These are phyloP conservation scores for Diploptera punctata DNA, from an alignment of 2,888 invertebrate species.

Conservation along the genomic window DNA sequence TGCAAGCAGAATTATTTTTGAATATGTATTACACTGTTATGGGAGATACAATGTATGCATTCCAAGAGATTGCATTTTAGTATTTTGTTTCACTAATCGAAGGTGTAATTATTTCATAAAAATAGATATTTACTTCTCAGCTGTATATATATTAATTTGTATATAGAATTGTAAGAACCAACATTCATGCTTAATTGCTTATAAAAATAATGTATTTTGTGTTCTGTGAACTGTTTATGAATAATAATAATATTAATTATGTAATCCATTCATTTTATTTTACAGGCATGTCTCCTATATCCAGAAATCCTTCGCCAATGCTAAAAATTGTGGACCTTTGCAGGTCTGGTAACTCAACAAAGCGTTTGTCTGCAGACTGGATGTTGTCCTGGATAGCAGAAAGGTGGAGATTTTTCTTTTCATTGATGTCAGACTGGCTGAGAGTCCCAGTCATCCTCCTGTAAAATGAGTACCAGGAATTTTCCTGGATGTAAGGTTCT, in stretches of 20 bases:
- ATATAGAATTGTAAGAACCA: neutral
- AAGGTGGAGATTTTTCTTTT: too few species aligned
- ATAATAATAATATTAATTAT: neutral
- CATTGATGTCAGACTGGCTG: too few species aligned
- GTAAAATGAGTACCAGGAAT: too few species aligned
- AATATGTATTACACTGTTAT: neutral
- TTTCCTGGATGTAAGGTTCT: too few species aligned
- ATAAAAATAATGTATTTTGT: slow-evolving; percentile 1
- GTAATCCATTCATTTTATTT: neutral
- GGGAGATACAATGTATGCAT: neutral
- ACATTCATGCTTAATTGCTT: neutral
- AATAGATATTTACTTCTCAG: neutral
- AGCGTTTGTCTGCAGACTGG: too few species aligned
- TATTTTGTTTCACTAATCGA: neutral
- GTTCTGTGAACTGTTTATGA: slow-evolving; percentile 2
- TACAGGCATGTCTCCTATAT: too few species aligned
- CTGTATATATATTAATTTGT: neutral
- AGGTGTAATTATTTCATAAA: neutral
- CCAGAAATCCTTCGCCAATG: too few species aligned
- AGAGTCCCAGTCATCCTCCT: too few species aligned
- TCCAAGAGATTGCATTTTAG: neutral
- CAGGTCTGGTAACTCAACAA: too few species aligned
- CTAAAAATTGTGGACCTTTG: too few species aligned
- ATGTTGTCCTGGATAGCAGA: too few species aligned
- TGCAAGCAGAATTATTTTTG: neutral